phyloP scores from a whole-genome alignment of 1,140 invertebrate species.

The Hylyphantes graminicola region DNA sequence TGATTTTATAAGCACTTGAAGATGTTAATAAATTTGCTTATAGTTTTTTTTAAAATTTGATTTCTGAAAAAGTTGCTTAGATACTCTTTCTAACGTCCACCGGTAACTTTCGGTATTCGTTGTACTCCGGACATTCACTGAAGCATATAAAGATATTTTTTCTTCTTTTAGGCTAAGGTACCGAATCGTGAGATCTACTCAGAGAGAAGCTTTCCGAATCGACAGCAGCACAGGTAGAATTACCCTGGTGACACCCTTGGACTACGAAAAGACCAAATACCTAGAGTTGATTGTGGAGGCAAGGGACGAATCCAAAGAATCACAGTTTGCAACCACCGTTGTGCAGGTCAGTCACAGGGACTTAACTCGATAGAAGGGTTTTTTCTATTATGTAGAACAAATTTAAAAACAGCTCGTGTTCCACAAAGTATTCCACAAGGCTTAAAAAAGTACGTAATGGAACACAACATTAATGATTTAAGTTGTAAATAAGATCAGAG shows the following conservation, averaged over 20 bases:
- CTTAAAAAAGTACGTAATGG: neutral
- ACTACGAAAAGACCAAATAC: constrained; percentile 92
- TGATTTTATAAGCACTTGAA: too few relatives aligned
- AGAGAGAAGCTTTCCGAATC: constrained; percentile 77
- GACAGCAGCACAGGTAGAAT: constrained; percentile 92
- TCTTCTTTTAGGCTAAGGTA: constrained; percentile 30
- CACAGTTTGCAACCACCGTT: constrained; percentile 63
- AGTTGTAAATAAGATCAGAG: neutral
- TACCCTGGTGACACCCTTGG: constrained; percentile 89
- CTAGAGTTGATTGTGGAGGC: constrained; percentile 95
- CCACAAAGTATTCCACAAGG: too few relatives aligned
- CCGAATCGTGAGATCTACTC: constrained; percentile 56
- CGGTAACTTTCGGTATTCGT: neutral
- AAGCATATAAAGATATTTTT: neutral
- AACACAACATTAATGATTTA: neutral
- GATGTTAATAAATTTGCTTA: too few relatives aligned
- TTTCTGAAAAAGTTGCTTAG: too few relatives aligned
- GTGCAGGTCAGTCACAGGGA: too few relatives aligned
- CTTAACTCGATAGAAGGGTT: too few relatives aligned
- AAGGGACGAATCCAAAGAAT: constrained; percentile 68
- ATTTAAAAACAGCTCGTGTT: too few relatives aligned
- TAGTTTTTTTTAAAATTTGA: too few relatives aligned
- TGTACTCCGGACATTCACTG: constrained; percentile 4
- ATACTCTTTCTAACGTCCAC: too few relatives aligned
- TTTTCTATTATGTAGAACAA: too few relatives aligned